A percentile compares a stretch with the other conserved stretches of the same genome.
phyloP scores from a whole-genome alignment of 2,888 invertebrate species.

The Brenthis daphne region DNA sequence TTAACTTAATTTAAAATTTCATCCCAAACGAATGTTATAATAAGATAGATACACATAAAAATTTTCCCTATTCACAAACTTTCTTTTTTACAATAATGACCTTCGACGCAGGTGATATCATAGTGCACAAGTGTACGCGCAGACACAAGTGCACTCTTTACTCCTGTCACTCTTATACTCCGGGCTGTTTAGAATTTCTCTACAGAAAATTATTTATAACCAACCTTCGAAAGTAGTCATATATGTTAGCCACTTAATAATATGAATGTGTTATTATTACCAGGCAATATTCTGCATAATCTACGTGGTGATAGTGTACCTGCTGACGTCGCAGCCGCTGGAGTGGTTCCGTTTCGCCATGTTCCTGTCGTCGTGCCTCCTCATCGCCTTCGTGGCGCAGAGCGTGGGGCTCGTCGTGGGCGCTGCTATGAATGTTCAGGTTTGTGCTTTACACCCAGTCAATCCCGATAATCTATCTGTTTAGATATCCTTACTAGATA shows the following conservation, averaged over 20 bases:
- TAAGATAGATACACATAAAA: too few species aligned
- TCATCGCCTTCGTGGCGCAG: constrained; percentile 97
- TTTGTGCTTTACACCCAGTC: constrained; percentile 45
- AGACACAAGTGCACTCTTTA: too few species aligned
- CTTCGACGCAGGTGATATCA: too few species aligned
- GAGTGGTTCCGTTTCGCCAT: constrained; percentile 91
- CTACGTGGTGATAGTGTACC: constrained; percentile 95
- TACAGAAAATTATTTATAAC: too few species aligned
- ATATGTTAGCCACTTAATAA: background rate
- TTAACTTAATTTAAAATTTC: too few species aligned
- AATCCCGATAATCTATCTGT: too few species aligned
- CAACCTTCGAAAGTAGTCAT: background rate
- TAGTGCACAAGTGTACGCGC: too few species aligned
- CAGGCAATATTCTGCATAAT: constrained; percentile 96
- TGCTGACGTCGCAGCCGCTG: constrained; percentile 95
- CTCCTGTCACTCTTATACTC: background rate
- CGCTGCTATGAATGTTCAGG: constrained; percentile 96
- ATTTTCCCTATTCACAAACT: too few species aligned
- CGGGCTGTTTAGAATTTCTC: background rate
- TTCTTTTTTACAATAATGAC: too few species aligned
- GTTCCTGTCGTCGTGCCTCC: constrained; percentile 93
- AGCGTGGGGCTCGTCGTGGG: constrained; percentile 97
- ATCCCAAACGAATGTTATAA: too few species aligned
- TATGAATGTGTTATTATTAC: constrained; percentile 8
- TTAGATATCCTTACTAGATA: too few species aligned